phyloP scores from a whole-genome alignment of 2,797 vertebrate genomes.

The Poeciliopsis infans region DNA sequence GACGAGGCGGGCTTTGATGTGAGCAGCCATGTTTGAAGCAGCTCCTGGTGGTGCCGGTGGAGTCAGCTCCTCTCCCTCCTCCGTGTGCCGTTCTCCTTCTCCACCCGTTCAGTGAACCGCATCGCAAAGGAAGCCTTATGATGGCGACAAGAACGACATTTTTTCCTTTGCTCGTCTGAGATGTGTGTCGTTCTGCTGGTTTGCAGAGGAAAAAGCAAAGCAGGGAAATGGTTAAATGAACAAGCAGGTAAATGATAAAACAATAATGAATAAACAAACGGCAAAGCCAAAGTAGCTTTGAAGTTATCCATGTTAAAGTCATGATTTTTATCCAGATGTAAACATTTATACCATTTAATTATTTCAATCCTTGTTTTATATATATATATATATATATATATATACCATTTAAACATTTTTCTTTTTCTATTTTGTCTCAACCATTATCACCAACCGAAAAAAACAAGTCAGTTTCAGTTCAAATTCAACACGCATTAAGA shows the following conservation, averaged over 20 bases:
- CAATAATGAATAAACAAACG: background rate
- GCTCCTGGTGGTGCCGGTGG: constrained; percentile 39
- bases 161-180: background rate
- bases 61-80: background rate
- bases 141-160: background rate
- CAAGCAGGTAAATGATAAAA: background rate
- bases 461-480: background rate
- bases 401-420: background rate
- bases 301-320: background rate
- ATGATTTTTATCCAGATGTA: background rate
- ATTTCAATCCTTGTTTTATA: background rate
- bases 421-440: background rate
- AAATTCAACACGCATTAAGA: background rate
- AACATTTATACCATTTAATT: background rate
- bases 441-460: background rate
- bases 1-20: constrained; percentile 80
- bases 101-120: background rate
- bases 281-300: background rate
- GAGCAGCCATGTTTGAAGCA: constrained; percentile 75
- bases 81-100: background rate
- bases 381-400: no score
- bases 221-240: background rate
- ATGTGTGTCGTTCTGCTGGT: background rate
- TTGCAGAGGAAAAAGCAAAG: background rate
- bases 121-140: background rate